A percentile compares a stretch with the other conserved stretches of the same genome.
phyloP scores from a whole-genome alignment of 1,140 invertebrate species.

The Pseudomyrmex concolor region DNA sequence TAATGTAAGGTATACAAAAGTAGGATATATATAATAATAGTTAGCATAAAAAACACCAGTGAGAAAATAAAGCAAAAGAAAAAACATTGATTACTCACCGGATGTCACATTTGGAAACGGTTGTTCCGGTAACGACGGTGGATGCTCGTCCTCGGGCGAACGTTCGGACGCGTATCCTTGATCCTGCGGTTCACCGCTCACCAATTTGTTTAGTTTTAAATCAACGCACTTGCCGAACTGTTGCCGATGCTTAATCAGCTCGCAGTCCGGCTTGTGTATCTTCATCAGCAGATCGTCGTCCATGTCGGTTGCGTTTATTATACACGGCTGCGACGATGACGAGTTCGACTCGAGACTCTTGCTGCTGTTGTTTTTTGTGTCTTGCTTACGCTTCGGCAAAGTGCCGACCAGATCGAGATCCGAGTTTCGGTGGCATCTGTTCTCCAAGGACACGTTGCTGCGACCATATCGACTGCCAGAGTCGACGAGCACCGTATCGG shows the following conservation, averaged over 20 bases:
- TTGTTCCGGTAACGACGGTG: slow-evolving; percentile 87
- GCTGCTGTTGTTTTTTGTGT: slow-evolving; percentile 57
- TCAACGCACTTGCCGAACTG: slow-evolving; percentile 74
- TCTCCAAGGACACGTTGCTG: slow-evolving; percentile 68
- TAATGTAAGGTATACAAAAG: slow-evolving; percentile 4
- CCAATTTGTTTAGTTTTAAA: slow-evolving; percentile 77
- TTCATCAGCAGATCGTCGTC: slow-evolving; percentile 75
- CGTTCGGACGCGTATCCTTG: slow-evolving; percentile 91
- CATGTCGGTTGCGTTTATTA: slow-evolving; percentile 75
- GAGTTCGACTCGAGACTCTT: slow-evolving; percentile 52
- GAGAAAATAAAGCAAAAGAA: not conserved
- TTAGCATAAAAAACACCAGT: no score
- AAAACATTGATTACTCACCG: slow-evolving; percentile 71
- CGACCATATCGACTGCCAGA: slow-evolving; percentile 72
- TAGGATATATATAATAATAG: not conserved
- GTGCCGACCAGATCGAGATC: slow-evolving; percentile 80
- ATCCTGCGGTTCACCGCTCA: slow-evolving; percentile 87
- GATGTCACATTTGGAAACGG: slow-evolving; percentile 77
- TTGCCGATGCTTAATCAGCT: slow-evolving; percentile 77
- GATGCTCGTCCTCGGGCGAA: slow-evolving; percentile 91
- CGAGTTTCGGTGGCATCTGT: slow-evolving; percentile 76
- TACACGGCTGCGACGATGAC: slow-evolving; percentile 68
- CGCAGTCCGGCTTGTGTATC: slow-evolving; percentile 81
- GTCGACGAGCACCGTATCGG: slow-evolving; percentile 65
- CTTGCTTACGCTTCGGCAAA: slow-evolving; percentile 78